Evolutionary conservation across 2,888 invertebrate genomes (phyloP).

Genomic region (Dendrolimus houi): DNA sequence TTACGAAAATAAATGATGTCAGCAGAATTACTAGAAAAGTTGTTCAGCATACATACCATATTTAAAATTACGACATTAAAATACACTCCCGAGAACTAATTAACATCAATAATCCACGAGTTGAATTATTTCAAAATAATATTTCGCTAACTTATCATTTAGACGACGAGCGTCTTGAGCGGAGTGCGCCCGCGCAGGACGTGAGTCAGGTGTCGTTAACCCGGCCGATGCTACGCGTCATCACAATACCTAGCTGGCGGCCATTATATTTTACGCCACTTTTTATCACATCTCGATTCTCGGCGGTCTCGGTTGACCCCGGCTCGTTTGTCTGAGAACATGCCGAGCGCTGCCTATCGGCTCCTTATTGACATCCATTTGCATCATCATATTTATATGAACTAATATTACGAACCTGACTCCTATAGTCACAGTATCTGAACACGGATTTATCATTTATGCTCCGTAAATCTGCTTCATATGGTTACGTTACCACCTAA

Average conservation of each 20-base stretch:
- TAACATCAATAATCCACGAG: conserved; percentile 8
- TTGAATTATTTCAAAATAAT: conserved; percentile 13
- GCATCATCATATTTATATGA: background rate
- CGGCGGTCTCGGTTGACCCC: conserved; percentile 1
- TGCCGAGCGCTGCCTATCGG: background rate
- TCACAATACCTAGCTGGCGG: conserved; percentile 47
- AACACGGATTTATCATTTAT: background rate
- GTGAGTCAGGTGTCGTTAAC: conserved; percentile 70
- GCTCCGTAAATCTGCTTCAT: no score
- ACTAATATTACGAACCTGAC: conserved; percentile 8
- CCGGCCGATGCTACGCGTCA: conserved; percentile 39
- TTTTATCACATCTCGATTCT: conserved; percentile 9
- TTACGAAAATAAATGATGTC: background rate
- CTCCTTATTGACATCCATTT: background rate
- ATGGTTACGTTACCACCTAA: no score
- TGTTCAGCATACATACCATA: background rate
- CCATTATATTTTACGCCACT: conserved; percentile 41
- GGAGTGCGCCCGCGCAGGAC: conserved; percentile 33
- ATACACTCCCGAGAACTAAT: background rate
- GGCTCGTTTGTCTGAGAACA: background rate
- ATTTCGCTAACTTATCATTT: conserved; percentile 33
- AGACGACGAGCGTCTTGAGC: conserved; percentile 41
- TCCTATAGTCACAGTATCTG: background rate
- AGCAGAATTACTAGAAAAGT: background rate
- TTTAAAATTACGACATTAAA: background rate